A percentile compares a stretch with the other conserved stretches of the same genome.
phyloP scores from a whole-genome alignment of 2,888 invertebrate species.

The Falcaria lacertinaria region DNA sequence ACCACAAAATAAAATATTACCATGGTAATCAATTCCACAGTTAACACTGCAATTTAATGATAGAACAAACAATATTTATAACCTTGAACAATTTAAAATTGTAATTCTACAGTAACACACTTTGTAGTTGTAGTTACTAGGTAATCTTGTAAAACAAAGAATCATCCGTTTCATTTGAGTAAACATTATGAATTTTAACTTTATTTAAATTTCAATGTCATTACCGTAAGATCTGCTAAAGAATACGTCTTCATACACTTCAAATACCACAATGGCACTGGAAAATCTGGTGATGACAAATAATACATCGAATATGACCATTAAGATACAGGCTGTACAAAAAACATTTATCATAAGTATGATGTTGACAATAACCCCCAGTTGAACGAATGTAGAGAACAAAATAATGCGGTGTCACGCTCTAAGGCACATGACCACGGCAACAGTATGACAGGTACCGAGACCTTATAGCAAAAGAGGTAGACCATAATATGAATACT shows the following conservation, averaged over 20 bases:
- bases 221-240: too few species aligned
- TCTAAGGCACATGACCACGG: slow-evolving; percentile 42
- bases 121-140: neutral
- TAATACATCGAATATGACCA: neutral
- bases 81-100: neutral
- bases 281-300: slow-evolving; percentile 9
- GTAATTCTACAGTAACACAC: neutral
- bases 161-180: neutral
- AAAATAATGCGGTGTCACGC: slow-evolving; percentile 54
- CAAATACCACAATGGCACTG: neutral
- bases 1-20: slow-evolving; percentile 20
- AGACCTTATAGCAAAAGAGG: neutral
- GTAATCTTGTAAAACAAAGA: neutral
- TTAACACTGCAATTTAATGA: neutral
- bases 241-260: too few species aligned
- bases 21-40: neutral
- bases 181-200: neutral
- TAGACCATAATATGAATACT: neutral
- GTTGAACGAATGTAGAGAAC: slow-evolving; percentile 14
- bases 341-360: too few species aligned
- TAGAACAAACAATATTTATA: neutral
- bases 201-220: too few species aligned
- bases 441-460: slow-evolving; percentile 27
- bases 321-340: neutral
- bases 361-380: too few species aligned